Conservation (phyloP, 2,113 vertebrate genomes). For the Barbus barbus region DNA sequence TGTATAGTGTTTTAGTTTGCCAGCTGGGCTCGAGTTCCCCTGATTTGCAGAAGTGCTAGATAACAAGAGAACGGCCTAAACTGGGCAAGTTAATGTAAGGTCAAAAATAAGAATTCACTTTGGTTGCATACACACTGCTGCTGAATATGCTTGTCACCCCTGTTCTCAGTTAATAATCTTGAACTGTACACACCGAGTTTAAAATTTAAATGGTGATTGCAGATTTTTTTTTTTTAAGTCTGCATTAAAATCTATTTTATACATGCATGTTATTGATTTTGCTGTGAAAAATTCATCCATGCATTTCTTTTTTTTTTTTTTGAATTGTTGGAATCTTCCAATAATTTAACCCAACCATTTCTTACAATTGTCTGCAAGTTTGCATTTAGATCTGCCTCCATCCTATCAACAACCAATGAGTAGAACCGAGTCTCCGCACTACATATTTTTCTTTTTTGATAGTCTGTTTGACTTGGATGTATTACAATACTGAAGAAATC, state of each 20-base stretch:
- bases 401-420: not conserved
- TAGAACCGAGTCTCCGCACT: not conserved
- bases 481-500: not conserved
- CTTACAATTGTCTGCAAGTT: too few relatives aligned
- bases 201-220: too few relatives aligned
- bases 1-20: not conserved
- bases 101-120: not conserved
- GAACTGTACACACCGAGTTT: too few relatives aligned
- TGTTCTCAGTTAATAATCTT: not conserved
- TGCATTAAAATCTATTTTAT: not conserved
- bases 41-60: constrained; percentile 26
- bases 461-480: not conserved
- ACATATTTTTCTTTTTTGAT: not conserved
- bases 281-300: too few relatives aligned
- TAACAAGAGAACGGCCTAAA: not conserved
- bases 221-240: too few relatives aligned
- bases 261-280: too few relatives aligned
- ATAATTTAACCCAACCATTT: too few relatives aligned
- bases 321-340: too few relatives aligned
- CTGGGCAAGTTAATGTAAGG: not conserved
- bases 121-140: too few relatives aligned
- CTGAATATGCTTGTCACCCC: not conserved
- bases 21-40: constrained; percentile 11
- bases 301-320: too few relatives aligned
- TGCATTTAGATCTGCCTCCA: too few relatives aligned